These are phyloP conservation scores for Zalophus californianus DNA, from an alignment of 2,797 vertebrate species.

Conservation along the genomic window DNA sequence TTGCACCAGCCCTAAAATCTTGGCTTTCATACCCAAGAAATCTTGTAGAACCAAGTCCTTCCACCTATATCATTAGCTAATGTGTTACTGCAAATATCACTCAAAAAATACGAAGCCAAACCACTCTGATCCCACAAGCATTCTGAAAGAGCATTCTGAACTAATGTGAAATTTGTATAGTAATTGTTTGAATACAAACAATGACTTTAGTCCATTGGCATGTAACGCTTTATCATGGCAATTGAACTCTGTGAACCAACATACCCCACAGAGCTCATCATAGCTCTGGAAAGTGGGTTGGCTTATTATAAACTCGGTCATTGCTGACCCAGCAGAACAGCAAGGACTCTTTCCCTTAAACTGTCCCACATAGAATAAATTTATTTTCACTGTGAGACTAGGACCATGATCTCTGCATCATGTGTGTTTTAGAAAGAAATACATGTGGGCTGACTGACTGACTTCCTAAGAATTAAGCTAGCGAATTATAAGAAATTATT, in stretches of 20 bases:
- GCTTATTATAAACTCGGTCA: neutral
- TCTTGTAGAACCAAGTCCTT: neutral
- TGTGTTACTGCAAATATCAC: neutral
- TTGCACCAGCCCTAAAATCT: neutral
- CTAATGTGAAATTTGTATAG: neutral
- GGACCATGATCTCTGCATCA: neutral
- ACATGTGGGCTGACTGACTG: neutral
- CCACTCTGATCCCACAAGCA: neutral
- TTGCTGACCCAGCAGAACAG: neutral
- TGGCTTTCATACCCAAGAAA: neutral
- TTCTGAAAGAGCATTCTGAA: constrained; percentile 19
- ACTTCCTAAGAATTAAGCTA: neutral
- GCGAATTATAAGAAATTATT: neutral
- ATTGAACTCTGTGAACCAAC: neutral
- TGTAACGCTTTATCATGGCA: neutral
- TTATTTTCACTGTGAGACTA: neutral
- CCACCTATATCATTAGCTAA: neutral
- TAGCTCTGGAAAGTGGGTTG: neutral
- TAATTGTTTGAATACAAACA: neutral
- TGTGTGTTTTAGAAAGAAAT: constrained; percentile 27
- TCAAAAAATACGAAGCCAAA: constrained; percentile 16
- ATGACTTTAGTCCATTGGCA: neutral
- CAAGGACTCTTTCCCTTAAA: neutral
- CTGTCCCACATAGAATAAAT: neutral
- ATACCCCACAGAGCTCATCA: neutral